Conservation (phyloP, 2,113 vertebrate species). For the Cebus imitator region DNA sequence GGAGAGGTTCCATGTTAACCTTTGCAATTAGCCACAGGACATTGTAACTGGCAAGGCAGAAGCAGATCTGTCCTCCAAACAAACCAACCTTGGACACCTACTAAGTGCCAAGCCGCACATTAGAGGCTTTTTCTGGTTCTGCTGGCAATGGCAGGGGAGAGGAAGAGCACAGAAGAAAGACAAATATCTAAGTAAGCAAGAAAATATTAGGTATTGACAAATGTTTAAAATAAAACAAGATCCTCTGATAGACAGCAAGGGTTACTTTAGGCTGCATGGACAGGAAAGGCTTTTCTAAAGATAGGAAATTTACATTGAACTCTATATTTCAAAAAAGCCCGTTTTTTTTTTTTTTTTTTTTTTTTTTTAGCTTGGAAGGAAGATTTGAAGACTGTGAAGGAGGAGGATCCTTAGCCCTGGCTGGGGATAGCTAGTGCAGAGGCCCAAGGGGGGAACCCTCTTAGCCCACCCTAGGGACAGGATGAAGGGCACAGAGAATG, state of each 20-base stretch:
- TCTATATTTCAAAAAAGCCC: neutral
- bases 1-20: conserved; percentile 57
- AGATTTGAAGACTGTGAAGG: neutral
- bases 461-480: neutral
- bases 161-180: neutral
- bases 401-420: neutral
- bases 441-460: neutral
- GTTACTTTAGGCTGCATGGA: neutral
- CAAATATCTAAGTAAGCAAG: neutral
- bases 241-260: neutral
- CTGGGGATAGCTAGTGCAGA: neutral
- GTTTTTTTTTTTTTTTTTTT: neutral
- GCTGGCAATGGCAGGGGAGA: accelerated
- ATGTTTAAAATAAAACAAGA: neutral
- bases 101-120: neutral
- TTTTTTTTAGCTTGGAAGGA: neutral
- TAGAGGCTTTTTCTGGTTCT: neutral
- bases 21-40: conserved; percentile 67
- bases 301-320: conserved; percentile 7
- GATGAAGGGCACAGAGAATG: neutral
- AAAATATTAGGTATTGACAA: neutral
- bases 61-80: neutral
- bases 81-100: neutral
- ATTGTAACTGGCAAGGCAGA: neutral
- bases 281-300: neutral